phyloP scores from a whole-genome alignment of 1,140 invertebrate species.

The Monochamus saltuarius region DNA sequence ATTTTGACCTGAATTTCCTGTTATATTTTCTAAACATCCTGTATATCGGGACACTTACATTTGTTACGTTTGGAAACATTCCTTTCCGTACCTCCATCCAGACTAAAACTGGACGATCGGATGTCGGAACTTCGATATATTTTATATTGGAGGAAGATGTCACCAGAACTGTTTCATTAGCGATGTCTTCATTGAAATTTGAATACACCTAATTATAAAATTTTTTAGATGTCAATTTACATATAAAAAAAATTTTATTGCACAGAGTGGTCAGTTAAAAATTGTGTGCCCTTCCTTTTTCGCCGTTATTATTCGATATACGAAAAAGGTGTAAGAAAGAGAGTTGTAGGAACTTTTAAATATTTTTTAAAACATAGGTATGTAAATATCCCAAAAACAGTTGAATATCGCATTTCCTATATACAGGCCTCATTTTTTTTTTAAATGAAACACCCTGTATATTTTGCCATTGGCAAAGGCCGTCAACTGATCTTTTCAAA shows the following conservation, averaged over 20 bases:
- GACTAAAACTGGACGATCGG: constrained; percentile 64
- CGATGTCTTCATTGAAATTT: not conserved
- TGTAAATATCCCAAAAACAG: no score
- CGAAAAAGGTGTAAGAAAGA: no score
- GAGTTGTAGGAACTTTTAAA: no score
- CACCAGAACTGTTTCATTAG: not conserved
- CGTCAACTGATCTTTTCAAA: no score
- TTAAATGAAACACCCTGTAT: no score
- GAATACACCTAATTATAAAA: not conserved
- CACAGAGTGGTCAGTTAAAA: no score
- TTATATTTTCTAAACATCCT: not conserved
- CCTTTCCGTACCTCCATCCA: constrained; percentile 79
- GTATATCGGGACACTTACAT: constrained; percentile 23
- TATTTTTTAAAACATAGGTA: not conserved
- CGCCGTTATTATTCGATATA: no score
- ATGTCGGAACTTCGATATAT: constrained; percentile 51
- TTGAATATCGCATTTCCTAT: no score
- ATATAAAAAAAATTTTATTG: not conserved
- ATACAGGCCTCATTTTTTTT: no score
- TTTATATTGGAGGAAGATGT: constrained; percentile 14
- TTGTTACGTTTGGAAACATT: constrained; percentile 63
- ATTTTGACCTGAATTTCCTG: no score
- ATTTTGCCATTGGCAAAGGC: no score
- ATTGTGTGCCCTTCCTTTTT: not conserved
- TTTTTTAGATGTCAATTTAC: not conserved